phyloP scores from a whole-genome alignment of 2,888 invertebrate species.

The Gastrophysa polygoni region DNA sequence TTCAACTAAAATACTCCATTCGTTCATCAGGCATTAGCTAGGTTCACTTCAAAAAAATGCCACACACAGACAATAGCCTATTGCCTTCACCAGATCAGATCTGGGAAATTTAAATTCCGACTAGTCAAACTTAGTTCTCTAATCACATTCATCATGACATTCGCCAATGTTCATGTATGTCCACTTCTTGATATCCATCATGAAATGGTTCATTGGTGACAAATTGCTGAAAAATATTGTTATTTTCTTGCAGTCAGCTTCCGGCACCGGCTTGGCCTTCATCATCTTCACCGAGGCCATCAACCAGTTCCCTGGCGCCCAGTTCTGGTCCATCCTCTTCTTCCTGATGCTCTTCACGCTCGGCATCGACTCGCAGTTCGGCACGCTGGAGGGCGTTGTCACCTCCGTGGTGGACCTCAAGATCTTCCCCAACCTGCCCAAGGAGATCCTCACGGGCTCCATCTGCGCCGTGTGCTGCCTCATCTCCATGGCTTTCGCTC shows the following conservation, averaged over 20 bases:
- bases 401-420: constrained; percentile 96
- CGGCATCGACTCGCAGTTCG: constrained; percentile 96
- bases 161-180: too few species aligned
- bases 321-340: constrained; percentile 95
- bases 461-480: constrained; percentile 82
- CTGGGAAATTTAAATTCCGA: too few species aligned
- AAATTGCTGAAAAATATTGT: too few species aligned
- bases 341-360: constrained; percentile 96
- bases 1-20: too few species aligned
- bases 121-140: too few species aligned
- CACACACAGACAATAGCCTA: too few species aligned
- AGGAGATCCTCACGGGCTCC: constrained; percentile 84
- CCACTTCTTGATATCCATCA: too few species aligned
- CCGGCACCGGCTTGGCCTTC: constrained; percentile 95
- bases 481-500: constrained; percentile 89
- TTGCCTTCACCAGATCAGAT: too few species aligned
- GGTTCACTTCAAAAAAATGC: too few species aligned
- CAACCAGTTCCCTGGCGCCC: constrained; percentile 95
- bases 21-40: too few species aligned
- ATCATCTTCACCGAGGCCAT: constrained; percentile 98
- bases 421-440: constrained; percentile 87
- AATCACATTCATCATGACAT: too few species aligned
- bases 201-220: too few species aligned
- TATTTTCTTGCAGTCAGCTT: constrained; percentile 77
- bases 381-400: constrained; percentile 93